Base-by-base conservation (phyloP, 2,888 invertebrate species). In the Agonopterix heracliana region DNA sequence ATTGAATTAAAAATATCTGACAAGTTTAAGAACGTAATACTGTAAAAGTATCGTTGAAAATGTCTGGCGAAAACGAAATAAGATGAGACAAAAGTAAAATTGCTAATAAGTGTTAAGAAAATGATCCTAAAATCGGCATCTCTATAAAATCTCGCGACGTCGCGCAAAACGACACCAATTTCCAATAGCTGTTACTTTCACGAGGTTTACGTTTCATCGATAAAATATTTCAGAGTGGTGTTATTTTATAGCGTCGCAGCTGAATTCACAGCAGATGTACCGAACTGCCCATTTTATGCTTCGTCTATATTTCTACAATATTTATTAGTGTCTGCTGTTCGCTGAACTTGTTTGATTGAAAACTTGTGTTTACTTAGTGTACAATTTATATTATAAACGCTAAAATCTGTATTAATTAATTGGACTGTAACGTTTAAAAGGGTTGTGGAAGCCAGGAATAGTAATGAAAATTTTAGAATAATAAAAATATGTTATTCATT, bases 181-280 rank as follows among this genome's bases (percentile, higher is more conserved):
- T 57, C 57, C 68, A 67, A 68, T 65, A 56, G 62, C 61, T 54
- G 66, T 74, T 69, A 71, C 64, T 71, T 71, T 65, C 51, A 49
- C 50, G 38, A 53, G 55, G 48, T 67, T 65, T 71, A 68, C 62
- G 60, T 59, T 60, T 38, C 38, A n/a, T n/a, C 62, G 55, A 73
- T 75, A 73, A 74, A 71, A 68, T 68, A 67, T 68, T 66, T 66
- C 59, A 59, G 26, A 26, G 57, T 59, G 53, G 53, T 61, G 57
- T 60, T 67, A 62, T 66, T 72, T 71, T 67, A 69, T 59, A 55
- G 51, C 61, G 49, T 56, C 55, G 53, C 55, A 52, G 54, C 53
- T 52, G 55, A 48, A 57, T 49, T 57, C 57, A 51, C 55, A 57
- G 59, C 61, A 64, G 56, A 65, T 59, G 60, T 54, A 62, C 62